Conservation (phyloP, 2,888 invertebrate genomes). For the Dromius quadrimaculatus region DNA sequence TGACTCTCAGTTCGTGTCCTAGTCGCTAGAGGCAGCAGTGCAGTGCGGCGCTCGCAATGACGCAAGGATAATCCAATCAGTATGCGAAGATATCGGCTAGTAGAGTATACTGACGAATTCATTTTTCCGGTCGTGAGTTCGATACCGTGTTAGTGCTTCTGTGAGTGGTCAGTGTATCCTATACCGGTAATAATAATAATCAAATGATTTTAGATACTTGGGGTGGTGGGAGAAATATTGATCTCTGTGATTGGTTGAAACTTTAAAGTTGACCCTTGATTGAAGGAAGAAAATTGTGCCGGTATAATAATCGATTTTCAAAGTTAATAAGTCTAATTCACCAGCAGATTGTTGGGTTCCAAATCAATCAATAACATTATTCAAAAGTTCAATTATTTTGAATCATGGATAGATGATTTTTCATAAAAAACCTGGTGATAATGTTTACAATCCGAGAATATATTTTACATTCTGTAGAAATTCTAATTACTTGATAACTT, state of each 20-base stretch:
- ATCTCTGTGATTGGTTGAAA: conserved; percentile 39
- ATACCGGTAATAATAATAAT: conserved; percentile 27
- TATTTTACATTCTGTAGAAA: no score
- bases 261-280: not conserved
- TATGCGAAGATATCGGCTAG: conserved; percentile 46
- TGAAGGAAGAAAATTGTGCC: not conserved
- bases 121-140: conserved; percentile 1
- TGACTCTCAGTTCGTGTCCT: conserved; percentile 45
- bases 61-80: conserved; percentile 51
- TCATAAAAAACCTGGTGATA: no score
- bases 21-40: conserved; percentile 44
- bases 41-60: conserved; percentile 39
- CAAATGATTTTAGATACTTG: conserved; percentile 6
- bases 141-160: conserved; percentile 12
- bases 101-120: conserved; percentile 11
- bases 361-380: no score
- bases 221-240: conserved; percentile 9
- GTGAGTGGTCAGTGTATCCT: conserved; percentile 18
- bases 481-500: no score
- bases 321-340: no score
- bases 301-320: not conserved
- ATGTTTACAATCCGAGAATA: no score
- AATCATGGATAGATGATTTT: no score
- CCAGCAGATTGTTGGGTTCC: no score
- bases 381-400: no score